phyloP scores from a whole-genome alignment of 2,888 invertebrate genomes.

The Cabera pusaria region DNA sequence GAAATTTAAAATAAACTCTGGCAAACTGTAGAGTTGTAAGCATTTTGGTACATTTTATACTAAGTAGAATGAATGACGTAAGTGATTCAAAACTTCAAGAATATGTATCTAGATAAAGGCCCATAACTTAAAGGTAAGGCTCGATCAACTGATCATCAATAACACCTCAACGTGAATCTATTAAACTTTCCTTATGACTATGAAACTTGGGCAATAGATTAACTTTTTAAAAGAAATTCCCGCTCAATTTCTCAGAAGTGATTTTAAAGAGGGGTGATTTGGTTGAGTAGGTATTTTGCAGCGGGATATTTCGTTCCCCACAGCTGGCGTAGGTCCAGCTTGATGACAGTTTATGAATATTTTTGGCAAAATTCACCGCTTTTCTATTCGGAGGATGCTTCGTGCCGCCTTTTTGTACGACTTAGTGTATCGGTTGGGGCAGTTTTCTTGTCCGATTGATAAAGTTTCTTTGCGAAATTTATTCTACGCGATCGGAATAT shows the following conservation, averaged over 20 bases:
- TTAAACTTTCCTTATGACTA: constrained; percentile 22
- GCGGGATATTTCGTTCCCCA: constrained; percentile 76
- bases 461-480: constrained; percentile 27
- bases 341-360: constrained; percentile 83
- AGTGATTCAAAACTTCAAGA: too few species aligned
- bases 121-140: neutral
- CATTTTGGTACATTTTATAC: too few species aligned
- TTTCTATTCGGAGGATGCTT: constrained; percentile 61
- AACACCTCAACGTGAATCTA: constrained; percentile 5
- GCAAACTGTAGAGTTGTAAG: too few species aligned
- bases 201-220: constrained; percentile 43
- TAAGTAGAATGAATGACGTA: too few species aligned
- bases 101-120: too few species aligned
- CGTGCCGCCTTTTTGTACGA: constrained; percentile 59
- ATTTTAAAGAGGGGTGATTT: constrained; percentile 77
- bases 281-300: constrained; percentile 76
- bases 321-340: constrained; percentile 80
- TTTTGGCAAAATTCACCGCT: constrained; percentile 75
- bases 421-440: constrained; percentile 37
- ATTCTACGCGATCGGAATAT: too few species aligned
- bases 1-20: too few species aligned
- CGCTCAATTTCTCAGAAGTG: constrained; percentile 70
- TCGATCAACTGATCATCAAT: constrained; percentile 4
- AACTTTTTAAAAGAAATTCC: constrained; percentile 55
- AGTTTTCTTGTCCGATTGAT: constrained; percentile 22